Conservation (phyloP, 1,140 invertebrate genomes). For the Solen grandis region DNA sequence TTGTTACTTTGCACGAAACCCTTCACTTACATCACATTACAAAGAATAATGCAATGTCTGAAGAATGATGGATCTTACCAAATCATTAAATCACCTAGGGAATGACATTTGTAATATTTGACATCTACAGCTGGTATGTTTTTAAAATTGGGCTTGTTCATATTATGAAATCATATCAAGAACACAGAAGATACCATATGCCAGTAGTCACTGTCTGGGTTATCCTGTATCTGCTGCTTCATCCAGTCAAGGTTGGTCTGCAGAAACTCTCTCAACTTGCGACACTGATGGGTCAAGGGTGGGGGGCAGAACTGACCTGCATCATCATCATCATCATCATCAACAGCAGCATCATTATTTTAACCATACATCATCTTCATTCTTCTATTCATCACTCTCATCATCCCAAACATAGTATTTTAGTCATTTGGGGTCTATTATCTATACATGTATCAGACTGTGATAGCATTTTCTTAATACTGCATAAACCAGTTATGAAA, state of each 20-base stretch:
- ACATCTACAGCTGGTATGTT: too few species aligned
- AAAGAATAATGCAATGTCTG: too few species aligned
- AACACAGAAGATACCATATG: conserved; percentile 86
- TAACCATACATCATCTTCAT: background rate
- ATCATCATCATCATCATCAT: background rate
- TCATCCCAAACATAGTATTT: background rate
- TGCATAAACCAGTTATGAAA: too few species aligned
- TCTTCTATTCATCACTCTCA: background rate
- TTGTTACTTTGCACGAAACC: too few species aligned
- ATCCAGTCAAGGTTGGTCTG: conserved; percentile 82
- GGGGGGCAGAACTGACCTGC: conserved; percentile 81
- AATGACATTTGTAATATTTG: too few species aligned
- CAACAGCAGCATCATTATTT: background rate
- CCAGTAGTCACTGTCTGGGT: conserved; percentile 85
- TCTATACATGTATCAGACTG: background rate
- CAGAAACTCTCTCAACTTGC: conserved; percentile 86
- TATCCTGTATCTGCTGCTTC: conserved; percentile 83
- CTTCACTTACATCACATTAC: too few species aligned
- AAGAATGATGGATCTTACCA: too few species aligned
- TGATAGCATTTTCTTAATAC: background rate
- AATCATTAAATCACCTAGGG: too few species aligned
- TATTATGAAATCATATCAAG: too few species aligned
- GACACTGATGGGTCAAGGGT: conserved; percentile 86
- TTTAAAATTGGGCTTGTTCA: too few species aligned
- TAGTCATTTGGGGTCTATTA: background rate